Evolutionary conservation across 2,113 vertebrate species (phyloP), one percentile per base, ranked within the genome.

Genomic region (Buteo buteo): DNA sequence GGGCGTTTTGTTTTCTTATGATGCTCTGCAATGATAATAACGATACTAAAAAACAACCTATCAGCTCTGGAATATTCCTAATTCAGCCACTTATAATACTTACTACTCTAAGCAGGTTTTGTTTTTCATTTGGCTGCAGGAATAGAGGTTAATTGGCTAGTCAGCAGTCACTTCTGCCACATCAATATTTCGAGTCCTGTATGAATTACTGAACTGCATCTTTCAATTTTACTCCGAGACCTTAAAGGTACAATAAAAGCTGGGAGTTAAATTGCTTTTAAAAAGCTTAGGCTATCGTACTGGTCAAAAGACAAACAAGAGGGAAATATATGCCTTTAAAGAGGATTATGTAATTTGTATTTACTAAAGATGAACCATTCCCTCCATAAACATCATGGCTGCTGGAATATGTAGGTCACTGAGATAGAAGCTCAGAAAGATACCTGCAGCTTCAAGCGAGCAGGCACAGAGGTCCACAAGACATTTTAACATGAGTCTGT

Each of bases 191-290:
- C 5, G 26, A 86, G 72, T 83, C 65, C 89, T 91, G 0, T 47
- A 87, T 42, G 66, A 94, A 94, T 79, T 82, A 95, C 54, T 42
- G 36, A 91, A 86, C 71, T 96, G 89, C 91, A 86, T 97, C 93
- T 97, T 97, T 95, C 95, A 88, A 70, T 97, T 95, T 95, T 93
- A 90, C 45, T 64, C 52, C 44, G 78, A 96, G 93, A 96, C 87
- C 40, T 94, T 55, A 94, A 72, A 97, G 70, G 82, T 89, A 96
- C 52, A 93, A 70, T 57, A 87, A 94, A 93, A 93, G 42, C 84
- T 78, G 67, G 89, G 84, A 94, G 87, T 93, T 82, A 96, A 96
- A 97, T 86, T 95, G 93, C 90, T 96, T 97, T 96, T 93, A 87
- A 96, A 96, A 97, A 92, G 86, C 77, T 92, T 94, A 82, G 66